Conservation (phyloP, 2,888 invertebrate species). For the Agrochola lota region DNA sequence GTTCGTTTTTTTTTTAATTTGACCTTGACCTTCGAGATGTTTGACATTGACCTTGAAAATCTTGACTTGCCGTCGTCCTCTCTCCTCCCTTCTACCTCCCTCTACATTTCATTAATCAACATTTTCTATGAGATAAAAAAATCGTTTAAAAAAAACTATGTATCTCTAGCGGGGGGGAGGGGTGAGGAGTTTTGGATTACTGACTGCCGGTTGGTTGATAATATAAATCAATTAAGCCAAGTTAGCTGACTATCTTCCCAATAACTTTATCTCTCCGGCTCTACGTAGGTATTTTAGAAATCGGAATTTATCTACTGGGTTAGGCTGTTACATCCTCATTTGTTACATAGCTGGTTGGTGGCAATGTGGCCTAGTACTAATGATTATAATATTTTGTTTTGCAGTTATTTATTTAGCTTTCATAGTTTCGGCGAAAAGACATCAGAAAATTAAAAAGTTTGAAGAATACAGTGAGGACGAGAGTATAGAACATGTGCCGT, state of each 20-base stretch:
- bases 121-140: too few species aligned
- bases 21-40: too few species aligned
- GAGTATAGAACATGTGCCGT: background rate
- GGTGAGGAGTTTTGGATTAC: too few species aligned
- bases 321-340: background rate
- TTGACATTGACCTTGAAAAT: too few species aligned
- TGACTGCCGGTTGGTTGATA: background rate
- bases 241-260: background rate
- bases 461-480: background rate
- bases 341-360: too few species aligned
- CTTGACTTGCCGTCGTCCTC: too few species aligned
- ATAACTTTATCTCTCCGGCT: background rate
- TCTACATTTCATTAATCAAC: too few species aligned
- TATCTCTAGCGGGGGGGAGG: too few species aligned
- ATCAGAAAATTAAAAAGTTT: rapidly evolving
- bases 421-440: slow-evolving; percentile 38
- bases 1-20: too few species aligned
- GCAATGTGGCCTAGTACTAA: background rate
- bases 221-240: background rate
- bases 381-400: slow-evolving; percentile 17
- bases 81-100: too few species aligned
- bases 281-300: background rate
- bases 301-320: background rate
- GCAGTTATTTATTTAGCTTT: slow-evolving; percentile 46
- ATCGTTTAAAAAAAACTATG: too few species aligned